Evolutionary conservation across 2,797 vertebrate species (phyloP), one percentile per base, ranked within the genome.

Genomic region (Sebastes glaucus): DNA sequence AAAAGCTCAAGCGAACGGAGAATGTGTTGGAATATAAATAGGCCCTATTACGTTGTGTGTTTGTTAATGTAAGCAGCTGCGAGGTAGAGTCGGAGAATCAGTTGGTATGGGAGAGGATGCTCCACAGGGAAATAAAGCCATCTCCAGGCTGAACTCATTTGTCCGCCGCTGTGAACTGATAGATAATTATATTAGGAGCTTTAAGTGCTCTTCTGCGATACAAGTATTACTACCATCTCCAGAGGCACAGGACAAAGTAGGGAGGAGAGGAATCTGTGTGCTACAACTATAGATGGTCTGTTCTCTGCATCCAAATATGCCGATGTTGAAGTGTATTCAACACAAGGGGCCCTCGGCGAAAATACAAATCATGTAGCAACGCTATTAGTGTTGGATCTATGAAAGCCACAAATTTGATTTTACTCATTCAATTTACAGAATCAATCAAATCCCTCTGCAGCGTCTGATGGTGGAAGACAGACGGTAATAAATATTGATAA

Each of bases 131-230:
- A 87, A 92, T 91, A 89, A 91, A 89, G 88, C 74, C 91, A 88
- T 88, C 85, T 88, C 80, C 68, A 71, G 83, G 84, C 85, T 87
- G 72, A 83, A 90, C 83, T 92, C 87, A 85, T 93, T 91, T 91
- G 81, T 92, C 87, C 75, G 62, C 64, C 69, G 74, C 85, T 88
- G 84, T 84, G 87, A 92, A 84, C 83, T 82, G 89, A 93, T 87
- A 83, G 81, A 84, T 93, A 85, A 94, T 92, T 89, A 88, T 90
- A 91, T 92, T 92, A 93, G 86, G 74, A 82, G 83, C 81, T 90
- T 87, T 88, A 90, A 92, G 87, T 87, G 90, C 83, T 91, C 83
- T 83, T 88, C 82, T 90, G 72, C 55, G 42, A 84, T 90, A 88
- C 86, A 86, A 88, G 87, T 81, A 86, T 87, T 89, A 85, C 82